Base-by-base conservation (phyloP, 1,140 invertebrate genomes). In the Eurosta solidaginis region DNA sequence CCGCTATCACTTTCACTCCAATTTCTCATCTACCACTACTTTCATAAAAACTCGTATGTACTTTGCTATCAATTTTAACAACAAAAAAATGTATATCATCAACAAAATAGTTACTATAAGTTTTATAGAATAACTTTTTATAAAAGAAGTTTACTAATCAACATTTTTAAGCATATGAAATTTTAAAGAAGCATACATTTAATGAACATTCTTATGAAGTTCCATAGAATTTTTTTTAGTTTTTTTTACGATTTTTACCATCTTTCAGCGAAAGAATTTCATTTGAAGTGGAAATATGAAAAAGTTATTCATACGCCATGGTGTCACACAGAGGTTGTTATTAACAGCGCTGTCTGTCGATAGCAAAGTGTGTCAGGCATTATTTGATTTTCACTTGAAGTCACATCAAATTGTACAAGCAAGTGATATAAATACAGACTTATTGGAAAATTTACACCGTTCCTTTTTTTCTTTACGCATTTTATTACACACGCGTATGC, bases 241-340 rank as follows among this genome's bases (percentile, higher is more conserved):
- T 44, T 79, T 50, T 80, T 86, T 86, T 86, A 84, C 82, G 83
- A 85, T 86, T 85, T 86, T 86, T 86, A 86, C 85, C 85, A 86
- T 86, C 85, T 86, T 86, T 86, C 85, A 86, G 82, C 81, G 85
- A 59, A 81, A 80, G 81, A 84, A 85, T 84, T 81, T 80, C 85
- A 86, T 86, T 85, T 81, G 85, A 85, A 86, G 85, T 85, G 59
- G 40, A 68, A 68, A 40, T 25, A 52, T 25, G 45, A 17, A 47
- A 47, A 47, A 47, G 45, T 47, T 47, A 12, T 17, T 47, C 45
- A 47, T 47, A 47, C 4, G 45, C 45, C 45, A 6, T 4, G 3
- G 45, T 9, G 14, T 47, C 14, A 14, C 45, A 47, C 12, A 47
- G 45, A 17, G 7, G 7, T 12, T 0, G 22, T n/a, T n/a, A 25